Percentiles rank a stretch among this genome's conserved stretches.
Evolutionary conservation across 2,888 invertebrate genomes (phyloP).

Genomic region (Eutolmus rufibarbis): DNA sequence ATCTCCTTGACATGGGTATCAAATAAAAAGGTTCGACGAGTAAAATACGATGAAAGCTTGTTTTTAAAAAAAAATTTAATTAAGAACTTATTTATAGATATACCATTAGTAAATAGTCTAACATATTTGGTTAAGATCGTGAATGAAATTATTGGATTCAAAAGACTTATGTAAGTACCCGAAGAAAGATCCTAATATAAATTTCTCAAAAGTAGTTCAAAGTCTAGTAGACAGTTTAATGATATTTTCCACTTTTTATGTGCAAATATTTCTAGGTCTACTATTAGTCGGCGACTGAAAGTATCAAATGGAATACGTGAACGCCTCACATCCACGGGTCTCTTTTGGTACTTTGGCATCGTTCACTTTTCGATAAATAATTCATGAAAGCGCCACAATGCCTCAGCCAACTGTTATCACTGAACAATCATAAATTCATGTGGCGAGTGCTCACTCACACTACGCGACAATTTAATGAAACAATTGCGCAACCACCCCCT

Average conservation of each 20-base stretch:
- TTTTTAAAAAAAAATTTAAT: too few relatives aligned
- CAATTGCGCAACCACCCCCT: constrained; percentile 1
- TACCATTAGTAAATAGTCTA: too few relatives aligned
- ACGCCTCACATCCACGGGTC: not conserved
- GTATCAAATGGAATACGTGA: not conserved
- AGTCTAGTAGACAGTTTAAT: not conserved
- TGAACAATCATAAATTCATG: constrained; percentile 3
- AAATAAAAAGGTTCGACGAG: too few relatives aligned
- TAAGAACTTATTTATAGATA: too few relatives aligned
- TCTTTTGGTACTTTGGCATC: constrained; percentile 4
- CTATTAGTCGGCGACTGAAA: not conserved
- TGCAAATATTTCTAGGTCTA: not conserved
- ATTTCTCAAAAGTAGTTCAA: not conserved
- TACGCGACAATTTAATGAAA: not conserved
- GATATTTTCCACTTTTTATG: not conserved
- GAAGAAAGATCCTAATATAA: not conserved
- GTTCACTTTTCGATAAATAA: constrained; percentile 27
- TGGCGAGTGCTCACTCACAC: not conserved
- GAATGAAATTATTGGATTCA: not conserved
- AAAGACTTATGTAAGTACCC: not conserved
- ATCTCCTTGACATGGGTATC: too few relatives aligned
- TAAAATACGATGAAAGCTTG: too few relatives aligned
- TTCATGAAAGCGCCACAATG: not conserved
- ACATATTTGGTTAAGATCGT: too few relatives aligned
- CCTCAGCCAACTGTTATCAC: constrained; percentile 9